A percentile compares a stretch with the other conserved stretches of the same genome.
These are phyloP conservation scores for Pemphigus obesinymphae DNA, from an alignment of 1,140 invertebrate genomes.

Conservation along the genomic window DNA sequence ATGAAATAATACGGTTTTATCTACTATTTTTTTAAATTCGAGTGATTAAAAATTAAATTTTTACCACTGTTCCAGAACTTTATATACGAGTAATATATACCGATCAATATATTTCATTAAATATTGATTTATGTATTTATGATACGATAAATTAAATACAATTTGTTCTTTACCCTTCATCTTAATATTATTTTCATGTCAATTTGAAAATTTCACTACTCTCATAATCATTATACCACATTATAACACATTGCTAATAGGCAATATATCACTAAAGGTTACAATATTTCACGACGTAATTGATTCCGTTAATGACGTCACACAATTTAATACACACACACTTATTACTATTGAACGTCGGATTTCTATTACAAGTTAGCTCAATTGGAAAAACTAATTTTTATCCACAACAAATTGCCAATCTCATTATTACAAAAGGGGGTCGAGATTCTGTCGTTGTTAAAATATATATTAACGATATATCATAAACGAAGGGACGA, in stretches of 20 bases:
- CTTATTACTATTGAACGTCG: not conserved
- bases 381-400: not conserved
- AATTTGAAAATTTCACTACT: not conserved
- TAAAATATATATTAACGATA: constrained; percentile 16
- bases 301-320: constrained; percentile 2
- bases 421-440: not conserved
- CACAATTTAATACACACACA: not conserved
- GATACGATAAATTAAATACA: not conserved
- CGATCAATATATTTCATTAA: no score
- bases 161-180: not conserved
- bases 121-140: not conserved
- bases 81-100: no score
- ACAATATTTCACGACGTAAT: not conserved
- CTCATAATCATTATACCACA: not conserved
- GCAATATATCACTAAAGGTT: not conserved
- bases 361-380: not conserved
- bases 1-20: not conserved
- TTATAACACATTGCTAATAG: constrained; percentile 2
- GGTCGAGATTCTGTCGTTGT: not conserved
- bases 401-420: not conserved
- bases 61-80: not conserved
- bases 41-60: not conserved
- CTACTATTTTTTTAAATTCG: not conserved
- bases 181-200: not conserved
- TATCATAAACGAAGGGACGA: not conserved